A percentile compares a stretch with the other conserved stretches of the same genome.
Conservation (phyloP, 1,140 invertebrate genomes). For the Physella acuta region DNA sequence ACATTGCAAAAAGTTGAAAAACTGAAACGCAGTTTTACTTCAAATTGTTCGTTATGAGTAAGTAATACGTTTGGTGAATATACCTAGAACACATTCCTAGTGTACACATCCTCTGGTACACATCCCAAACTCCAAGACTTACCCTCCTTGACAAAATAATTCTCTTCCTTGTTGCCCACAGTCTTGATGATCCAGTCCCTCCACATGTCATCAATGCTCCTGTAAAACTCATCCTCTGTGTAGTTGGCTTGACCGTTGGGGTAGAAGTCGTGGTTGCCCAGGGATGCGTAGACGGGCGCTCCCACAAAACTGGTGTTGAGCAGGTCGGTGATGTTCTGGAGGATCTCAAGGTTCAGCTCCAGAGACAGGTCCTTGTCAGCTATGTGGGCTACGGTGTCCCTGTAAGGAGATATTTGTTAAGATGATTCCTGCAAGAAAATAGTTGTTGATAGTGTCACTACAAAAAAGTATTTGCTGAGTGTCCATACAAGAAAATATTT, state of each 20-base stretch:
- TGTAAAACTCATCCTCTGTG: constrained; percentile 37
- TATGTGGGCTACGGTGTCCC: constrained; percentile 46
- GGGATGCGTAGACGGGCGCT: constrained; percentile 39
- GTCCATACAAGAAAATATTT: constrained; percentile 10
- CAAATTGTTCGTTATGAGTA: too few relatives aligned
- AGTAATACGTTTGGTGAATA: too few relatives aligned
- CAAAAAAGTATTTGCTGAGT: too few relatives aligned
- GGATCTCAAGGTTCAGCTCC: constrained; percentile 36
- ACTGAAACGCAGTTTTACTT: too few relatives aligned
- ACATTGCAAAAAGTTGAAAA: too few relatives aligned
- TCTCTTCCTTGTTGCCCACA: too few relatives aligned
- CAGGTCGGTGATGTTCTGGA: constrained; percentile 41
- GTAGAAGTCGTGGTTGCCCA: constrained; percentile 54
- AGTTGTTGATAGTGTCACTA: too few relatives aligned
- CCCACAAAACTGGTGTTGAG: constrained; percentile 29
- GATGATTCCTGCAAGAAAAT: too few relatives aligned
- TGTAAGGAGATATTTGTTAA: too few relatives aligned
- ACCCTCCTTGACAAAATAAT: constrained; percentile 40
- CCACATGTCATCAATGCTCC: constrained; percentile 40
- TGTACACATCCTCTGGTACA: too few relatives aligned
- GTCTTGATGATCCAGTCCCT: constrained; percentile 44
- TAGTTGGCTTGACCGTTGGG: constrained; percentile 44
- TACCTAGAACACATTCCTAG: too few relatives aligned
- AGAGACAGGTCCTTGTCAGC: constrained; percentile 37
- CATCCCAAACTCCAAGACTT: too few relatives aligned